Evolutionary conservation across 2,797 vertebrate species (phyloP), one percentile per base, ranked within the genome.

Genomic region (Austrolebias charrua): DNA sequence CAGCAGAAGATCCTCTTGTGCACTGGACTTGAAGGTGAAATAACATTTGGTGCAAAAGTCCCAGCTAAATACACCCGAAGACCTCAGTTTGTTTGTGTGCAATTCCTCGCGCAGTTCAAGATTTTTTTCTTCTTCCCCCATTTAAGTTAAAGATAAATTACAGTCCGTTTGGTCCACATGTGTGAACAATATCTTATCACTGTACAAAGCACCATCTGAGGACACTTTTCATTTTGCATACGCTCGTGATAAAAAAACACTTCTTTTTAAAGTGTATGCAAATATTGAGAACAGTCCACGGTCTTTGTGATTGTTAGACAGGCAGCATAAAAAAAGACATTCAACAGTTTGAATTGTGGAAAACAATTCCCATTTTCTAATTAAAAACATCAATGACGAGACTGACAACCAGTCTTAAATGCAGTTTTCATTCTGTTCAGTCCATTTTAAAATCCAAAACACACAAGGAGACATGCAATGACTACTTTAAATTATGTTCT

Each of bases 91-190:
- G 81, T 66, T 77, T 65, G 73, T 92, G 90, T 93, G 90, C 86
- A 91, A 87, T 84, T 82, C 56, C 38, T 81, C 67, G 80, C 76
- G 71, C 70, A 71, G 83, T 82, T 80, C 66, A 73, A 74, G 49
- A 78, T 42, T n/a, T 18, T 69, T 73, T 72, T 73, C 78, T 83
- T 70, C 79, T 73, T 72, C 71, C 78, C 83, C 72, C 79, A 82
- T 76, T 92, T 92, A 91, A 93, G 87, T 92, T 92, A 93, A 91
- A 90, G 87, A 92, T 92, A 91, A 92, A 90, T 91, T 91, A 93
- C 84, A 91, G 75, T 82, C 89, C 65, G 81, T 84, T 89, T 86
- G 89, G 91, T 86, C 89, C 88, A 92, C 88, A 88, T 84, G 77
- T 79, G 90, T 85, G 86, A 91, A 92, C 88, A 85, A 88, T 89